These are phyloP conservation scores for Macrochelys suwanniensis DNA, from an alignment of 2,797 vertebrate genomes.

Conservation along the genomic window DNA sequence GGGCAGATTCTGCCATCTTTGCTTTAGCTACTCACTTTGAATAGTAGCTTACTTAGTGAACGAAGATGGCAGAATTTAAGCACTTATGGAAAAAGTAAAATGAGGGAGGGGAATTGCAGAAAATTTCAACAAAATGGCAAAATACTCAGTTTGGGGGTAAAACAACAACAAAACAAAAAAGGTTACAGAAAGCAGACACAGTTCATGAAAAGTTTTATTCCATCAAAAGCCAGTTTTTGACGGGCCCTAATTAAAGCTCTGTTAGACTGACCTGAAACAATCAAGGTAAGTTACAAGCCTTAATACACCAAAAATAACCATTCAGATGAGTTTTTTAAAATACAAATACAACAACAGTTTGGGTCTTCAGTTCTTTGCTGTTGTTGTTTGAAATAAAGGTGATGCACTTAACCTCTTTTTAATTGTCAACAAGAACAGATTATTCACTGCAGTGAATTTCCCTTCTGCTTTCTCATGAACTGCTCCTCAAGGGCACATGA, in stretches of 20 bases:
- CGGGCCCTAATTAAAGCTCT: not conserved
- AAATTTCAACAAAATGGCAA: slow-evolving; percentile 32
- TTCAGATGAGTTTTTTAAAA: not conserved
- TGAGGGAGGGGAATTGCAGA: not conserved
- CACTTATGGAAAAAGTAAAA: not conserved
- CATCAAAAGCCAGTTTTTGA: not conserved
- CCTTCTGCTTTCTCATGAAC: not conserved
- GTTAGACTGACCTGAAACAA: not conserved
- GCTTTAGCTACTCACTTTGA: not conserved
- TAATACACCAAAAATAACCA: not conserved
- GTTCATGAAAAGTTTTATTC: not conserved
- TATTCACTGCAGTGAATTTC: not conserved
- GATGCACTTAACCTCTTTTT: not conserved
- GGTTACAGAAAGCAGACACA: not conserved
- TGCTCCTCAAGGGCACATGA: not conserved
- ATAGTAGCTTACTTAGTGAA: not conserved
- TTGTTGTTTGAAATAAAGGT: not conserved
- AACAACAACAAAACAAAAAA: not conserved
- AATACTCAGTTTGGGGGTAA: not conserved
- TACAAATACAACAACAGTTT: not conserved
- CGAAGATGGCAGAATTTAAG: slow-evolving; percentile 8
- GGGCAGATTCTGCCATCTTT: not conserved
- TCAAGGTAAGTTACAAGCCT: not conserved
- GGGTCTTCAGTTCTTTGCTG: not conserved
- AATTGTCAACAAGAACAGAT: not conserved